Conservation (phyloP, 2,113 vertebrate genomes). For the Gallinago jamesoni region DNA sequence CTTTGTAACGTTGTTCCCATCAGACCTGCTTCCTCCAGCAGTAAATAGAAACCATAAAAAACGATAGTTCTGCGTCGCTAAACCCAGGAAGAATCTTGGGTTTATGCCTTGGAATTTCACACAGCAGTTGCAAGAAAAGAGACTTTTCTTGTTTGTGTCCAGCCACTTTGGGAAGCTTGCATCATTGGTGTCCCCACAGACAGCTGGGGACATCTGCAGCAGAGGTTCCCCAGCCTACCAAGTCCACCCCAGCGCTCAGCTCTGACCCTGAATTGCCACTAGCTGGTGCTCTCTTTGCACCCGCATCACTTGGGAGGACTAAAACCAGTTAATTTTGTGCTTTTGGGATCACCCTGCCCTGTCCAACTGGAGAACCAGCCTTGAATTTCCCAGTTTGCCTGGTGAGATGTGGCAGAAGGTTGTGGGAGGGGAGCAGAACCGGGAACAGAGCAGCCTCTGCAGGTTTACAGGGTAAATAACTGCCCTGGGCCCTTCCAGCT, state of each 20-base stretch:
- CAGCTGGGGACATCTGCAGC: background rate
- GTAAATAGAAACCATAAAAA: background rate
- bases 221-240: background rate
- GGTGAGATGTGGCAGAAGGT: background rate
- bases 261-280: background rate
- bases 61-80: background rate
- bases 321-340: background rate
- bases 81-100: background rate
- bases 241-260: background rate
- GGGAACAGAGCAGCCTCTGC: background rate
- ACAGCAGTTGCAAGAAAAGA: background rate
- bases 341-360: background rate
- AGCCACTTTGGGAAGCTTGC: background rate
- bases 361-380: background rate
- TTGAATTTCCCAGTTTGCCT: background rate
- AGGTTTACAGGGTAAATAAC: background rate
- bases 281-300: background rate
- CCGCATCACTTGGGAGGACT: background rate
- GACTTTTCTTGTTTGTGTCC: background rate
- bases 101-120: background rate
- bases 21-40: background rate
- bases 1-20: background rate
- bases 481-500: background rate
- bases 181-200: background rate
- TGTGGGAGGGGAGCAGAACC: background rate